These are phyloP conservation scores for Trachymyrmex septentrionalis DNA, from an alignment of 1,140 invertebrate species.

Conservation along the genomic window DNA sequence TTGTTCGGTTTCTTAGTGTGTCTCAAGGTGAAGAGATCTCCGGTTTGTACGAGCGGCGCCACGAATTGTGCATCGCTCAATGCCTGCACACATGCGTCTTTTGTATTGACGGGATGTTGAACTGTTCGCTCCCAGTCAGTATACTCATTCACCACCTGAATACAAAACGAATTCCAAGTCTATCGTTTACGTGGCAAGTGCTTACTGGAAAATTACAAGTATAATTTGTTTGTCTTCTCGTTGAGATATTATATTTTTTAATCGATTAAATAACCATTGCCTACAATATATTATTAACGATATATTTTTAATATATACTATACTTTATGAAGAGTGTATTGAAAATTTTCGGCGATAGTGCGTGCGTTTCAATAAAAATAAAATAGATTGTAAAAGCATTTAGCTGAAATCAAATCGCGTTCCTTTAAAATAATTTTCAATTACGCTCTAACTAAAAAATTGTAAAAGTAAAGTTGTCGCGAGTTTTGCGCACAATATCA, in stretches of 20 bases:
- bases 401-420: not conserved
- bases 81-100: slow-evolving; percentile 96
- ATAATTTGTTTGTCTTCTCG: not conserved
- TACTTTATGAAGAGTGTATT: no score
- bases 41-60: slow-evolving; percentile 93
- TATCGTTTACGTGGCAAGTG: not conserved
- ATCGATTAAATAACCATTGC: not conserved
- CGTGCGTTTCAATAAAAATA: no score
- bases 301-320: not conserved
- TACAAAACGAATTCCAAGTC: not conserved
- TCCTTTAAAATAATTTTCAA: not conserved
- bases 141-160: slow-evolving; percentile 96
- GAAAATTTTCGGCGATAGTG: no score
- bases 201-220: not conserved
- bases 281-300: not conserved
- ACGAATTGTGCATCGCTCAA: slow-evolving; percentile 97
- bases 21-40: slow-evolving; percentile 90
- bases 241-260: not conserved
- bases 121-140: slow-evolving; percentile 98
- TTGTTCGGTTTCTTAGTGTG: slow-evolving; percentile 83
- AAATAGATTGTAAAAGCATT: not conserved
- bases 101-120: slow-evolving; percentile 95
- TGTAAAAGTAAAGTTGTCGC: not conserved
- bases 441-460: slow-evolving; percentile 4
- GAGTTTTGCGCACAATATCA: not conserved